Evolutionary conservation across 2,888 invertebrate genomes (phyloP).

Genomic region (Pyrgus malvae): DNA sequence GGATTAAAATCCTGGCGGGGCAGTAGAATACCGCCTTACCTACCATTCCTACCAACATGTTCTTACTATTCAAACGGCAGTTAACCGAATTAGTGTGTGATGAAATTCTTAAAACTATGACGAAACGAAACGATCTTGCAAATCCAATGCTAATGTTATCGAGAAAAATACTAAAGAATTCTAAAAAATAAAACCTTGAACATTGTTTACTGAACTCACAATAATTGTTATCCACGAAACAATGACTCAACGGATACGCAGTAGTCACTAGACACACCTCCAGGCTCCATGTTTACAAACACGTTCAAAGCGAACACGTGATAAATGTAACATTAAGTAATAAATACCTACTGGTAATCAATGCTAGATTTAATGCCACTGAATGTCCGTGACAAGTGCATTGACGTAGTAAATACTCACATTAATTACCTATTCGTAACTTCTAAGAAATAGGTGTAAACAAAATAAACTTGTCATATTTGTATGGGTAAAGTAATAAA

Average conservation of each 20-base stretch:
- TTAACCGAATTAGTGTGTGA: too few species aligned
- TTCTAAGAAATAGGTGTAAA: too few species aligned
- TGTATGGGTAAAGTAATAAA: too few species aligned
- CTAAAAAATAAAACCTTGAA: constrained; percentile 33
- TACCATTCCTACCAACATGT: too few species aligned
- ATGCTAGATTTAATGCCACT: background rate
- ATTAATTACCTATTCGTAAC: too few species aligned
- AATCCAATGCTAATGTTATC: background rate
- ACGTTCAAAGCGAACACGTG: constrained; percentile 12
- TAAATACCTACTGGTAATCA: too few species aligned
- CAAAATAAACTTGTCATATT: too few species aligned
- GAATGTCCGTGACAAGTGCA: background rate
- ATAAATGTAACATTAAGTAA: background rate
- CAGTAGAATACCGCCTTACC: too few species aligned
- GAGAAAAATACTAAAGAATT: constrained; percentile 3
- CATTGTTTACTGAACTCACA: constrained; percentile 26
- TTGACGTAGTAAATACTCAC: too few species aligned
- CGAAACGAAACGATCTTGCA: background rate
- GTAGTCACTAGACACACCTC: constrained; percentile 42
- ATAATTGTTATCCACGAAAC: constrained; percentile 7
- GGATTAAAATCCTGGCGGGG: too few species aligned
- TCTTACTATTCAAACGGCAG: too few species aligned
- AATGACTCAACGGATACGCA: constrained; percentile 35
- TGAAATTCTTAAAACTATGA: background rate
- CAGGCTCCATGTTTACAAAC: constrained; percentile 46